These are phyloP conservation scores for Apostichopus leukothele DNA, from an alignment of 53 echinoderm and acorn worm genomes.

Conservation along the genomic window DNA sequence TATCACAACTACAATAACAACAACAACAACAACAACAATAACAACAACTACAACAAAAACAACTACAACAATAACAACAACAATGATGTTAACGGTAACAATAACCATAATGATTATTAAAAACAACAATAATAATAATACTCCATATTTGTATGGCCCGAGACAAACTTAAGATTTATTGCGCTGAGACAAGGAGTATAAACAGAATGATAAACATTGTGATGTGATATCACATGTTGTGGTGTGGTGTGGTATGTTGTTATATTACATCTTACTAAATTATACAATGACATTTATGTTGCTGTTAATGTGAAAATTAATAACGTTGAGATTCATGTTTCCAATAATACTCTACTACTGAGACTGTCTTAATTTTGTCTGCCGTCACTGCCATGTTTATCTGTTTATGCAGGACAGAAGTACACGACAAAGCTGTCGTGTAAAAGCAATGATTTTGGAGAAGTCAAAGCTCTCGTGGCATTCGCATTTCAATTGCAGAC, in stretches of 20 bases:
- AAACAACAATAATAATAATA: neutral
- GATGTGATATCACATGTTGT: too few relatives aligned
- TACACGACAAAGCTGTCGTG: conserved; percentile 62
- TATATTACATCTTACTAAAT: too few relatives aligned
- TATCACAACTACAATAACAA: neutral
- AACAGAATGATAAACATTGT: too few relatives aligned
- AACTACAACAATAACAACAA: neutral
- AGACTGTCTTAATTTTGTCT: too few relatives aligned
- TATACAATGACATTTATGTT: too few relatives aligned
- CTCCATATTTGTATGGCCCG: too few relatives aligned
- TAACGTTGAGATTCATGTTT: too few relatives aligned
- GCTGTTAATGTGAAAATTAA: too few relatives aligned
- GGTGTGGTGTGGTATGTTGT: too few relatives aligned
- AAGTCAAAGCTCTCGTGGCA: conserved; percentile 59
- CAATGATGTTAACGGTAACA: neutral
- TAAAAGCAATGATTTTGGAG: conserved; percentile 19
- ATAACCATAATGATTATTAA: neutral
- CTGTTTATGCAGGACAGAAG: conserved; percentile 52
- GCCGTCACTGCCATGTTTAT: neutral
- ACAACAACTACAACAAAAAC: neutral
- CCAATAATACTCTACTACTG: too few relatives aligned
- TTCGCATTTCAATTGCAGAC: conserved; percentile 59
- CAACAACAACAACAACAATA: neutral
- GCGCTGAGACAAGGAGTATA: too few relatives aligned
- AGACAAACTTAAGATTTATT: too few relatives aligned